Percentiles rank a stretch among this genome's conserved stretches.
Evolutionary conservation across 1,140 invertebrate genomes (phyloP).

Genomic region (Olivierus martensii): DNA sequence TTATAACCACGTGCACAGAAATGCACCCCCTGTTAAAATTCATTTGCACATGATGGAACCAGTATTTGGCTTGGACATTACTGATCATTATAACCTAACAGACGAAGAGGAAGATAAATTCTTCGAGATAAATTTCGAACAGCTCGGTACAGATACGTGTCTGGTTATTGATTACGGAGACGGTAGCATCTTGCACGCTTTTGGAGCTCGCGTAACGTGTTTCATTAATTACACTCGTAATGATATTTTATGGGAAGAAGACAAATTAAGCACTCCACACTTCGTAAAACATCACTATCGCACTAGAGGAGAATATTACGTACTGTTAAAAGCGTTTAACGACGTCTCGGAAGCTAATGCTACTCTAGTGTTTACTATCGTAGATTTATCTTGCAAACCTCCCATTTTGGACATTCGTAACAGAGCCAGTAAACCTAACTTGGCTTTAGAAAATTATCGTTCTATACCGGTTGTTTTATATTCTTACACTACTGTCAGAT

Average conservation of each 20-base stretch:
- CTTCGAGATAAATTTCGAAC: slow-evolving; percentile 18
- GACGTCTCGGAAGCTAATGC: slow-evolving; percentile 18
- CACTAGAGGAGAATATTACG: slow-evolving; percentile 22
- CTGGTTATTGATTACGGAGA: slow-evolving; percentile 31
- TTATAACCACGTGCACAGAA: slow-evolving; percentile 23
- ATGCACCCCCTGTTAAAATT: slow-evolving; percentile 16
- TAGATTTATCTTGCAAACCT: slow-evolving; percentile 24
- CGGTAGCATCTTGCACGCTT: slow-evolving; percentile 11
- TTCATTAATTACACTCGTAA: slow-evolving; percentile 10
- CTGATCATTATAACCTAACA: slow-evolving; percentile 18
- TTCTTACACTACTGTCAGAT: slow-evolving; percentile 19
- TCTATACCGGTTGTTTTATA: slow-evolving; percentile 23
- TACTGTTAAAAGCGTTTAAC: slow-evolving; percentile 25
- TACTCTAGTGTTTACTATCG: slow-evolving; percentile 20
- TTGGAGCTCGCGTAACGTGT: slow-evolving; percentile 14
- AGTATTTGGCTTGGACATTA: slow-evolving; percentile 17
- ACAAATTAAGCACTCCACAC: slow-evolving; percentile 12
- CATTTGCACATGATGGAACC: slow-evolving; percentile 21
- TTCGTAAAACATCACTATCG: slow-evolving; percentile 23
- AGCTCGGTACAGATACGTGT: slow-evolving; percentile 28
- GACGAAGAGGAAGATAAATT: slow-evolving; percentile 18
- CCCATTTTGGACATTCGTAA: slow-evolving; percentile 26
- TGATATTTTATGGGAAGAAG: slow-evolving; percentile 14
- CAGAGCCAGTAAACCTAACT: slow-evolving; percentile 7
- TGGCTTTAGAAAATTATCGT: slow-evolving; percentile 12